A percentile compares a stretch with the other conserved stretches of the same genome.
Evolutionary conservation across 2,797 vertebrate species (phyloP).

Genomic region (Acomys russatus): DNA sequence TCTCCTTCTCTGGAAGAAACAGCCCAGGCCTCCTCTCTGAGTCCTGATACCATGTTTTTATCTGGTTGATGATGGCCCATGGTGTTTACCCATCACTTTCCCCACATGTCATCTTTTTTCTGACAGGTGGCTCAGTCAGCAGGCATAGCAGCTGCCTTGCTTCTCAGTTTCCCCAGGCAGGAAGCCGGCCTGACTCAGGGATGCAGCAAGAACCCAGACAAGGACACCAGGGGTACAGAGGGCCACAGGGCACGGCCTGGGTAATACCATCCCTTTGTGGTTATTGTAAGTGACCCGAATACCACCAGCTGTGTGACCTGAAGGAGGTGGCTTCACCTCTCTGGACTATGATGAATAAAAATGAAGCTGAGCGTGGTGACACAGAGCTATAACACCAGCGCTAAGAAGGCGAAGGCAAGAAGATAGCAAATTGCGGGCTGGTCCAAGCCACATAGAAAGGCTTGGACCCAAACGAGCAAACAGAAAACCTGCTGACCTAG

Average conservation of each 20-base stretch:
- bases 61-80: neutral
- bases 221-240: neutral
- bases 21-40: neutral
- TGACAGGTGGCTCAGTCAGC: neutral
- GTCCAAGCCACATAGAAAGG: neutral
- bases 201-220: neutral
- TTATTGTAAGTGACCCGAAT: neutral
- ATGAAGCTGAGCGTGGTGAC: neutral
- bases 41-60: neutral
- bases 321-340: neutral
- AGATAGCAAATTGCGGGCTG: neutral
- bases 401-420: neutral
- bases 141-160: neutral
- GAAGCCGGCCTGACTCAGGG: constrained; percentile 20
- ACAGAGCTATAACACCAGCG: neutral
- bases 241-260: neutral
- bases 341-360: neutral
- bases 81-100: neutral
- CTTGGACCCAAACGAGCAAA: neutral
- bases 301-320: neutral
- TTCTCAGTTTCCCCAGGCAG: constrained; percentile 20
- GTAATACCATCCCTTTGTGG: neutral
- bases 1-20: neutral
- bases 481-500: no score
- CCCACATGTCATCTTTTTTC: neutral